Conservation (phyloP, 1,140 invertebrate genomes). For the Nymphalis io region DNA sequence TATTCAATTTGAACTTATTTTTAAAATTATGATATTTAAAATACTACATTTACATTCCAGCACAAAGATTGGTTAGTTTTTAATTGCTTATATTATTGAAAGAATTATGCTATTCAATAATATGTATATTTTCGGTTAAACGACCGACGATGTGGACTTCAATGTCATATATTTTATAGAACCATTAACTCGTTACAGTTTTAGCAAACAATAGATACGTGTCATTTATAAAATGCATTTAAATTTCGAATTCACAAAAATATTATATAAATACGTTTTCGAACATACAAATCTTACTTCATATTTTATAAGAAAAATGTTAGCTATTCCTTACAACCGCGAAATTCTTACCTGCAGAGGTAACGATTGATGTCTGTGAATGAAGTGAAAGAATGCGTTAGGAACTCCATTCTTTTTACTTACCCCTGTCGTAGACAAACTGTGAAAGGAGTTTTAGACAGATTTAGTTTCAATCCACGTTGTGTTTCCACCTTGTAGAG, state of each 20-base stretch:
- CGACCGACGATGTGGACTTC: no score
- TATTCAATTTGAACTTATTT: no score
- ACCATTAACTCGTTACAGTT: no score
- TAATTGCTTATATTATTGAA: no score
- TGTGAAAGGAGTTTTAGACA: conserved; percentile 12
- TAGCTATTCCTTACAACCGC: conserved; percentile 5
- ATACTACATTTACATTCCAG: no score
- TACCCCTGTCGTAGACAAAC: conserved; percentile 29
- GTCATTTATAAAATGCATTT: no score
- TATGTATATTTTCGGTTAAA: no score
- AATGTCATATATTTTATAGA: no score
- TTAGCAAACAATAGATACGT: no score
- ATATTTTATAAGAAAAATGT: conserved; percentile 14
- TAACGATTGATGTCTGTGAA: conserved; percentile 37
- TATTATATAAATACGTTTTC: background rate
- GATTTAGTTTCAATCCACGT: conserved; percentile 17
- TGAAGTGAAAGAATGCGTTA: conserved; percentile 35
- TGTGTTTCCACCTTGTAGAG: conserved; percentile 6
- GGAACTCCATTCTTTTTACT: conserved; percentile 34
- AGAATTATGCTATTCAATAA: no score
- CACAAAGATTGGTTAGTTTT: no score
- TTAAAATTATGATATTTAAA: no score
- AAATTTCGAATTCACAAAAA: background rate
- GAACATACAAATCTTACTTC: conserved; percentile 3
- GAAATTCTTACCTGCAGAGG: conserved; percentile 23